Conservation (phyloP, 2,113 vertebrate genomes). For the Rafetus swinhoei region DNA sequence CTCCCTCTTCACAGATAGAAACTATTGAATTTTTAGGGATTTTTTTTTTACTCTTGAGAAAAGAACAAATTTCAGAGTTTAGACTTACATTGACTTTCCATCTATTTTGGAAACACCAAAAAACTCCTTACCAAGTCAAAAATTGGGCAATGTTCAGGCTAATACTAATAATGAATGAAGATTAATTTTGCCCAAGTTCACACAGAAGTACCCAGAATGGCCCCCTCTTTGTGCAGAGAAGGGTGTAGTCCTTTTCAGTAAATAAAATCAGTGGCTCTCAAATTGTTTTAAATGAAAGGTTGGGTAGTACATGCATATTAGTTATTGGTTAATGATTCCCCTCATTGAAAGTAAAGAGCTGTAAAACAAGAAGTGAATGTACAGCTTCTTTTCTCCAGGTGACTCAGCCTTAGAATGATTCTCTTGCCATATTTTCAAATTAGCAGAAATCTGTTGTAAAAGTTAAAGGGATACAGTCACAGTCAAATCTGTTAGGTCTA, state of each 20-base stretch:
- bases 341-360: constrained; percentile 21
- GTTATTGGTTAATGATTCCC: background rate
- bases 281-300: background rate
- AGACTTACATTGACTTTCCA: background rate
- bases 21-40: background rate
- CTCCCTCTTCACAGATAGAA: background rate
- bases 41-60: background rate
- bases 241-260: background rate
- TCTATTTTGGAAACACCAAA: background rate
- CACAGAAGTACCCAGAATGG: background rate
- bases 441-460: background rate
- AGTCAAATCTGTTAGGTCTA: background rate
- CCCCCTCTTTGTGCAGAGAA: background rate
- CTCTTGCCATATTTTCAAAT: constrained; percentile 46
- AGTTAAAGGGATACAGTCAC: constrained; percentile 33
- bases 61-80: background rate
- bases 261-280: background rate
- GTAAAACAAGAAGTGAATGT: constrained; percentile 51
- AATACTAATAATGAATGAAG: background rate
- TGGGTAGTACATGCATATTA: background rate
- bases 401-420: constrained; percentile 67
- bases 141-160: background rate
- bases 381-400: constrained; percentile 68
- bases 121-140: background rate
- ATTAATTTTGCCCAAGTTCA: background rate